Conservation (phyloP, 2,113 vertebrate genomes). For the Pandion haliaetus region DNA sequence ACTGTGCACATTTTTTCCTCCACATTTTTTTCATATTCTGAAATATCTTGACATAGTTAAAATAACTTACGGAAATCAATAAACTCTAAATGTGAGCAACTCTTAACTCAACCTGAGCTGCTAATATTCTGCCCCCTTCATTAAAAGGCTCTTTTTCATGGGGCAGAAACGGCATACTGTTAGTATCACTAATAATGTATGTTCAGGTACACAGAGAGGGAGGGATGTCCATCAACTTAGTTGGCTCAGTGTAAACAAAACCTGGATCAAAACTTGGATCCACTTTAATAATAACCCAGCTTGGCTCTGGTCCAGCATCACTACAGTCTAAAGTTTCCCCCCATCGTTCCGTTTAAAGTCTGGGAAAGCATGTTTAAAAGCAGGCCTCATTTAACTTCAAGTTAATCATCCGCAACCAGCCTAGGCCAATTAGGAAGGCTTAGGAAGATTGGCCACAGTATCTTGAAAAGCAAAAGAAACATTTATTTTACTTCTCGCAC, state of each 20-base stretch:
- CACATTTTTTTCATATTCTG: background rate
- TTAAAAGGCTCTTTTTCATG: background rate
- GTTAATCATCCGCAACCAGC: constrained; percentile 73
- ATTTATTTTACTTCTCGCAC: constrained; percentile 71
- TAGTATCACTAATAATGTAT: background rate
- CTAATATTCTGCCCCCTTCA: background rate
- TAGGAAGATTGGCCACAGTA: constrained; percentile 19
- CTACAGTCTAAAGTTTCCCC: constrained; percentile 57
- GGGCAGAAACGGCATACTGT: background rate
- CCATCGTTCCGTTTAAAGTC: constrained; percentile 69
- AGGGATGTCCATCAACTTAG: constrained; percentile 22
- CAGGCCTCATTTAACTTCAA: constrained; percentile 79
- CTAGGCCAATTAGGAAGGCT: constrained; percentile 39
- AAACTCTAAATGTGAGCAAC: background rate
- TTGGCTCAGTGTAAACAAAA: constrained; percentile 64
- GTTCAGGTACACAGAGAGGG: background rate
- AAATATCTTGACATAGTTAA: background rate
- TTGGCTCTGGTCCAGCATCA: constrained; percentile 71
- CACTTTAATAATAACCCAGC: constrained; percentile 69
- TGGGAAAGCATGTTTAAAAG: constrained; percentile 71
- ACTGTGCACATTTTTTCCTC: background rate
- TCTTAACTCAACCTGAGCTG: background rate
- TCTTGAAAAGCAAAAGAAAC: constrained; percentile 46
- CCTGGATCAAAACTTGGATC: constrained; percentile 75
- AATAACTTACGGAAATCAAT: background rate